Evolutionary conservation across 2,113 vertebrate genomes (phyloP), one percentile per base, ranked within the genome.

Genomic region (Leuciscus idus): DNA sequence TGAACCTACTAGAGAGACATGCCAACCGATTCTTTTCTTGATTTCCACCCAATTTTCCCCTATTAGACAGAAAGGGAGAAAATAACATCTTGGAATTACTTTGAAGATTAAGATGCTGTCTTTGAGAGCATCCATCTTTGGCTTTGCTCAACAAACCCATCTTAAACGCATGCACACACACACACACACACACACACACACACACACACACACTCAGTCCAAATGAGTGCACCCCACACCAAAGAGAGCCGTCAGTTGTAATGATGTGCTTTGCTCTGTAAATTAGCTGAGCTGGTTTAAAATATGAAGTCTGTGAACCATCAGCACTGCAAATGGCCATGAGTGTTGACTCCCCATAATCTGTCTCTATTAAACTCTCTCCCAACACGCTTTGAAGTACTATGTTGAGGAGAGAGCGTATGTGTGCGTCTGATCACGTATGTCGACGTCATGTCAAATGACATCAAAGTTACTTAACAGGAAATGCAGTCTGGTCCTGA

Each of bases 401-500:
- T 73, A 43, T 12, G 26, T 50, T 85, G 23, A 77, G 62, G 19
- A 55, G 30, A 57, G 28, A 21, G 64, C 33, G 33, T 30, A n/a
- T 28, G 59, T 36, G 36, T 28, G 73, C 15, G 13, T 66, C 17
- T 72, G 78, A 55, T 68, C 76, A 70, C 52, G 48, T 72, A 86
- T 36, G 55, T 48, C 55, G 66, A n/a, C 55, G 43, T 85, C 39
- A 48, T 26, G 55, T 46, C 26, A 64, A 68, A 73, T 84, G 62
- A 89, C 76, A 86, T 84, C 70, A 87, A 86, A 84, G 88, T 81
- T 89, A 33, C 48, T 74, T 81, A 85, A 84, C 59, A 70, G 82
- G 82, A 89, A 84, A 26, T 33, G 19, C 17, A 62, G 76, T 81
- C 87, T 75, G 85, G 33, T 78, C 43, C 52, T 81, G 87, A 76